phyloP scores from a whole-genome alignment of 2,888 invertebrate genomes.

The Pegoplata infirma region DNA sequence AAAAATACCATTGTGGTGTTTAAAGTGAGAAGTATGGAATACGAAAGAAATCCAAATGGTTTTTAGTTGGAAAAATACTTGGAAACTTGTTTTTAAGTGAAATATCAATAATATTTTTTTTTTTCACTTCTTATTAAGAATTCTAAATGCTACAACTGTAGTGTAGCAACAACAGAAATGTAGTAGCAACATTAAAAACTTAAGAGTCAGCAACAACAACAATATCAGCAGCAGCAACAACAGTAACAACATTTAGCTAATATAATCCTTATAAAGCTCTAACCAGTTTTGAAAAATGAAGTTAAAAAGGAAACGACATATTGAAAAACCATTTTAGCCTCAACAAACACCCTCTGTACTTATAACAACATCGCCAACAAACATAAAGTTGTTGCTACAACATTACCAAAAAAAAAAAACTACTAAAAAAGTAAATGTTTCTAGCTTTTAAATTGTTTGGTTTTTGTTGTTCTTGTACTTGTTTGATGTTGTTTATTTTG shows the following conservation, averaged over 20 bases:
- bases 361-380: not conserved
- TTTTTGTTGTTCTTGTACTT: slow-evolving; percentile 8
- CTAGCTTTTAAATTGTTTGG: slow-evolving; percentile 50
- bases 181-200: slow-evolving; percentile 14
- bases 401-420: slow-evolving; percentile 3
- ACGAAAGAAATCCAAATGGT: no score
- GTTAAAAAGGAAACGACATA: slow-evolving; percentile 36
- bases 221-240: slow-evolving; percentile 12
- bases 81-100: slow-evolving; percentile 22
- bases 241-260: no score
- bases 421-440: slow-evolving; percentile 33
- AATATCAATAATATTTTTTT: slow-evolving; percentile 43
- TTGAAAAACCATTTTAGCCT: slow-evolving; percentile 34
- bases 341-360: slow-evolving; percentile 8
- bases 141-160: not conserved
- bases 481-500: slow-evolving; percentile 8
- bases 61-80: no score
- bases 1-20: not conserved
- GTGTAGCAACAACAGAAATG: no score
- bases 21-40: not conserved
- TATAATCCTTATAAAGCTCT: slow-evolving; percentile 31
- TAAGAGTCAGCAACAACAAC: slow-evolving; percentile 35
- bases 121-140: not conserved
- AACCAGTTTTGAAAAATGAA: slow-evolving; percentile 34
- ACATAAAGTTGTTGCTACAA: slow-evolving; percentile 10